These are phyloP conservation scores for Melanotaenia trifasciata DNA, from an alignment of 2,797 vertebrate species.

Conservation along the genomic window DNA sequence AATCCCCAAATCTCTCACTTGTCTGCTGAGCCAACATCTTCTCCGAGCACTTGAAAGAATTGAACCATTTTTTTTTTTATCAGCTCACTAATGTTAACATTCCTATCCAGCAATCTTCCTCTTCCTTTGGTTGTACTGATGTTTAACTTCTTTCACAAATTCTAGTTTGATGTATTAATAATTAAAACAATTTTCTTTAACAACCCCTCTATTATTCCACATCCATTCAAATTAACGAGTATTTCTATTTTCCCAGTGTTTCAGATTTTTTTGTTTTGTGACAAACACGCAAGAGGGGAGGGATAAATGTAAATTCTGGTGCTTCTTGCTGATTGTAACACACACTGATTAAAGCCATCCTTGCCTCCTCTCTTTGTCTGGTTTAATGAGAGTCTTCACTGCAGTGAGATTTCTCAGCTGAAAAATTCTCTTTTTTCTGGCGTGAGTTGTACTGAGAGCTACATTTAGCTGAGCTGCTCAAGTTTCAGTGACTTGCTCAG, in stretches of 20 bases:
- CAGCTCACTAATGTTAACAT: background rate
- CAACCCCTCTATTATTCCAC: background rate
- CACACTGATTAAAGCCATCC: constrained; percentile 4
- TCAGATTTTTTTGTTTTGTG: constrained; percentile 7
- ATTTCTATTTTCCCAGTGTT: background rate
- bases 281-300: background rate
- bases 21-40: background rate
- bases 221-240: background rate
- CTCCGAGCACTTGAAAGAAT: background rate
- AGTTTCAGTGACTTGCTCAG: constrained; percentile 19
- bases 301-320: background rate
- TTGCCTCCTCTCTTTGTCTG: constrained; percentile 26
- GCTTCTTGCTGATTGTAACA: background rate
- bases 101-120: background rate
- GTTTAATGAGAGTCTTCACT: constrained; percentile 27
- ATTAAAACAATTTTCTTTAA: background rate
- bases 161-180: background rate
- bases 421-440: constrained; percentile 17
- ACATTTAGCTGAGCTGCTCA: constrained; percentile 7
- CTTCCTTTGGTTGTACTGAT: background rate
- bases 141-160: background rate
- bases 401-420: constrained; percentile 18
- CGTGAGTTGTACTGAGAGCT: background rate
- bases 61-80: background rate
- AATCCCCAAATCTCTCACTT: background rate